Evolutionary conservation across 2,797 vertebrate species (phyloP), one percentile per base, ranked within the genome.

Genomic region (Acanthiza pusilla): DNA sequence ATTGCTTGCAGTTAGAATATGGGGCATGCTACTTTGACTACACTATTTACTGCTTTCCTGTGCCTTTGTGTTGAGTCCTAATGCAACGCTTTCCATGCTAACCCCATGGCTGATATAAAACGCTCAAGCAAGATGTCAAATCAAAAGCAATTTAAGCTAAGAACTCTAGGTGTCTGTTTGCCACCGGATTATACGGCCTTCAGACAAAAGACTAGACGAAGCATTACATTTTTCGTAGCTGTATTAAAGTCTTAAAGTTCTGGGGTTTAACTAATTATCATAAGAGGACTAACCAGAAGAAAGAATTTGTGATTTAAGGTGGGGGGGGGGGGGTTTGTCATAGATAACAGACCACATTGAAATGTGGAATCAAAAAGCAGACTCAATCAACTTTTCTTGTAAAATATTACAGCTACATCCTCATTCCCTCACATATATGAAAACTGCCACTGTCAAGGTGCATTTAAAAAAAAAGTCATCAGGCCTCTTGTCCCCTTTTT

Each of bases 281-380:
- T 66, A 89, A 72, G 48, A 75, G 8, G 11, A 55, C 43, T 55
- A 76, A 76, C 5, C 32, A 89, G 34, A 82, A 29, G 20, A 54
- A 93, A 91, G 43, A 62, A 82, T 61, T 51, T 63, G 21, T 70
- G 34, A 57, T 88, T 66, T 45, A 73, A 78, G 32, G 21, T 8
- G 16, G 9, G 10, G 4, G 1, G 42, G 8, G 10, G 0, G 1
- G 36, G n/a, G 0, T 80, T 43, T 57, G 15, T 54, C 23, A 58
- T 4, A 74, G n/a, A 11, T 74, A 73, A 61, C 1, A 25, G 23
- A 57, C 8, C 34, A 30, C 15, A 58, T 2, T 5, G 9, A 85
- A 85, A 88, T 72, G 11, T 34, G 32, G 30, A 77, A 91, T 63
- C 0, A 48, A 81, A 89, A 74, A 57, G 2, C n/a, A 74, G 57